phyloP scores from a whole-genome alignment of 2,888 invertebrate species.

The Chymomyza procnemis region DNA sequence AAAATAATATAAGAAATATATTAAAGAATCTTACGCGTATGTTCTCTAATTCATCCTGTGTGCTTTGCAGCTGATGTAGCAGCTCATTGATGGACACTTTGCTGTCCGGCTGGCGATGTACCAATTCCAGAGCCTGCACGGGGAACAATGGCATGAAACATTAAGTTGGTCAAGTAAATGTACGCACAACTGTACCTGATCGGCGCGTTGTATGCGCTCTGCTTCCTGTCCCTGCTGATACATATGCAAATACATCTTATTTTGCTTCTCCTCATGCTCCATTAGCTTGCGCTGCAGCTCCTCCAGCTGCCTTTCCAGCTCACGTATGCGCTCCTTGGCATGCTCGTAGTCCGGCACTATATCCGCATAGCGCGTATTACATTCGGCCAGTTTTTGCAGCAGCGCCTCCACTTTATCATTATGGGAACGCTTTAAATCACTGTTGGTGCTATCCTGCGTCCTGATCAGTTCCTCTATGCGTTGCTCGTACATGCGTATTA shows the following conservation, averaged over 20 bases:
- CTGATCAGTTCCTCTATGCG: slow-evolving; percentile 87
- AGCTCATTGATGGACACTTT: slow-evolving; percentile 89
- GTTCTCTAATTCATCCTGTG: slow-evolving; percentile 91
- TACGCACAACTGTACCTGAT: slow-evolving; percentile 81
- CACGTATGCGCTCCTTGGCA: slow-evolving; percentile 84
- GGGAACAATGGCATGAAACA: slow-evolving; percentile 23
- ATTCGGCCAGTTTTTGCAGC: slow-evolving; percentile 85
- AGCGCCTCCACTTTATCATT: slow-evolving; percentile 89
- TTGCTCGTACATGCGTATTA: slow-evolving; percentile 86
- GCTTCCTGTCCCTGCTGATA: slow-evolving; percentile 90
- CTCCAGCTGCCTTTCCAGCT: slow-evolving; percentile 86
- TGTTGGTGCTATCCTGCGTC: slow-evolving; percentile 82
- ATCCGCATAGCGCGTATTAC: slow-evolving; percentile 88
- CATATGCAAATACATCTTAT: slow-evolving; percentile 89
- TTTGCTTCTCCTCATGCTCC: slow-evolving; percentile 86
- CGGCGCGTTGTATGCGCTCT: slow-evolving; percentile 85
- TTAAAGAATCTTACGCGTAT: slow-evolving; percentile 85
- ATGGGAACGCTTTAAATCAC: slow-evolving; percentile 87
- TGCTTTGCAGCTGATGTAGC: slow-evolving; percentile 89
- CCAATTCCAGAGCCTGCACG: slow-evolving; percentile 78
- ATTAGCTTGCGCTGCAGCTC: slow-evolving; percentile 84
- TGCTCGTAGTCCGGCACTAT: slow-evolving; percentile 86
- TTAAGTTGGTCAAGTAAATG: background rate
- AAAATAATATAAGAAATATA: slow-evolving; percentile 77
- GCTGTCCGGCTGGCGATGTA: slow-evolving; percentile 82